Evolutionary conservation across 2,113 vertebrate species (phyloP).

Genomic region (Gadus macrocephalus): DNA sequence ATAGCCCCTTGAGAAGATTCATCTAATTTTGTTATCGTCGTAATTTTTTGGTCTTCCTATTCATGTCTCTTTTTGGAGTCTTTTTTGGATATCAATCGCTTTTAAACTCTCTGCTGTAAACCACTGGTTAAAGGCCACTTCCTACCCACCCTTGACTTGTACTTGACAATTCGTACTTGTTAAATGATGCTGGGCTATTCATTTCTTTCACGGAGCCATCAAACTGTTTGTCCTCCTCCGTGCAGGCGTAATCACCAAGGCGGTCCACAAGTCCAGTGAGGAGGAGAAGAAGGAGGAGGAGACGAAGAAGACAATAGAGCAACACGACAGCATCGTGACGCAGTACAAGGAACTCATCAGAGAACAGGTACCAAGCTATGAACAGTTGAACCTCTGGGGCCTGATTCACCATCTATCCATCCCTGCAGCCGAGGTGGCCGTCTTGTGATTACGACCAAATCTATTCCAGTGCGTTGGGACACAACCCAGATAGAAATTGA

Average conservation of each 20-base stretch:
- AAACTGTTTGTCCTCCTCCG: neutral
- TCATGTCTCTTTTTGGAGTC: too few relatives aligned
- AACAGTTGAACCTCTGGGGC: neutral
- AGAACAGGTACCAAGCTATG: constrained; percentile 79
- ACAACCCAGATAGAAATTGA: neutral
- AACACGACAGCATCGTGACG: constrained; percentile 95
- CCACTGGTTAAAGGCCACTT: too few relatives aligned
- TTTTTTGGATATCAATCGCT: too few relatives aligned
- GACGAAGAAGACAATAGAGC: constrained; percentile 95
- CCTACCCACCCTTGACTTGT: too few relatives aligned
- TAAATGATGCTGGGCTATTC: too few relatives aligned
- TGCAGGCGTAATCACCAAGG: constrained; percentile 91
- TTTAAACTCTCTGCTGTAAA: too few relatives aligned
- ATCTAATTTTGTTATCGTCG: too few relatives aligned
- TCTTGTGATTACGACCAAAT: neutral
- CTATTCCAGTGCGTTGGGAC: neutral
- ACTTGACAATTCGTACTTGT: too few relatives aligned
- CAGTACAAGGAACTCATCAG: constrained; percentile 97
- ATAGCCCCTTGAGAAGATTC: too few relatives aligned
- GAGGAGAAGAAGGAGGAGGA: constrained; percentile 98
- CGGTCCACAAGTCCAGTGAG: constrained; percentile 95
- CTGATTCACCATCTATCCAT: neutral
- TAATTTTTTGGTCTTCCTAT: too few relatives aligned
- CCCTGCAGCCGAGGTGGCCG: too few relatives aligned
- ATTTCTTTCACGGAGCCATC: too few relatives aligned